phyloP scores from a whole-genome alignment of 2,888 invertebrate genomes.

The Corbicula japonica region DNA sequence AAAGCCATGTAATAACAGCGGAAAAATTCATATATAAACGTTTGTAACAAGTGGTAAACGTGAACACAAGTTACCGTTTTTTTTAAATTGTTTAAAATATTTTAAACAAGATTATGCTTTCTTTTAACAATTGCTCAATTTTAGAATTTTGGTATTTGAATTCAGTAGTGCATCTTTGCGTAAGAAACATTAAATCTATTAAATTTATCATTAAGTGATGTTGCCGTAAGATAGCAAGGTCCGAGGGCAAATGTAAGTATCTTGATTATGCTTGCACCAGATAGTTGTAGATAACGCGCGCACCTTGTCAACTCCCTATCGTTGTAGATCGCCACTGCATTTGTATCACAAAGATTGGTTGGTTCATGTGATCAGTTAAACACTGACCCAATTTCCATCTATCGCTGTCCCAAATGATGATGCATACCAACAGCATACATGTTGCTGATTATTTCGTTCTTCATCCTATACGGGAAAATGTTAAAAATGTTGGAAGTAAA shows the following conservation, averaged over 20 bases:
- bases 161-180: neutral
- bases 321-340: constrained; percentile 8
- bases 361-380: constrained; percentile 4
- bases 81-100: constrained; percentile 12
- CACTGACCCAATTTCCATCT: constrained; percentile 3
- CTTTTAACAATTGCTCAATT: neutral
- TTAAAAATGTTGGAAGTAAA: neutral
- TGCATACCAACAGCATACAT: constrained; percentile 7
- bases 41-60: too few relatives aligned
- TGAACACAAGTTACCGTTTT: too few relatives aligned
- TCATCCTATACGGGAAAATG: too few relatives aligned
- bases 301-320: constrained; percentile 5
- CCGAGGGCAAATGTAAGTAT: too few relatives aligned
- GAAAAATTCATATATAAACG: too few relatives aligned
- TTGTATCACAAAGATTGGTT: neutral
- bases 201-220: neutral
- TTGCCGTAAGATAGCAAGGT: neutral
- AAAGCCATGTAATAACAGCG: too few relatives aligned
- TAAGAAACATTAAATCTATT: neutral
- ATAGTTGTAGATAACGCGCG: constrained; percentile 3
- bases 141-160: too few relatives aligned
- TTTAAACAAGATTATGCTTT: neutral
- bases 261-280: constrained; percentile 2
- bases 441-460: constrained; percentile 9
- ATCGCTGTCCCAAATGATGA: constrained; percentile 8